A percentile compares a stretch with the other conserved stretches of the same genome.
phyloP scores from a whole-genome alignment of 2,888 invertebrate genomes.

The Ornithoptera alexandrae region DNA sequence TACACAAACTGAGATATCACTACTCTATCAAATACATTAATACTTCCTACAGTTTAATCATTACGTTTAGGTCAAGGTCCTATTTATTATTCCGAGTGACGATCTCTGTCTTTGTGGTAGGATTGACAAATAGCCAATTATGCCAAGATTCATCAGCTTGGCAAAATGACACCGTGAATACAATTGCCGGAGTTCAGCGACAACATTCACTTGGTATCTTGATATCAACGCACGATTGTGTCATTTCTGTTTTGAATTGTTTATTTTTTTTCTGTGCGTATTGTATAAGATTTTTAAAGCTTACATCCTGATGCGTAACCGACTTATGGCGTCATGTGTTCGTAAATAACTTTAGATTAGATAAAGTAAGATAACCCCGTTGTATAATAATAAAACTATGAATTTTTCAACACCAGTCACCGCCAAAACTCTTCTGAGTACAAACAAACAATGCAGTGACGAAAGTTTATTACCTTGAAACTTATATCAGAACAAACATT shows the following conservation, averaged over 20 bases:
- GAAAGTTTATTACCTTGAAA: background rate
- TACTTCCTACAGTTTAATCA: too few relatives aligned
- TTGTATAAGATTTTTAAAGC: background rate
- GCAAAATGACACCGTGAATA: background rate
- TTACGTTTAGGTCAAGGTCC: background rate
- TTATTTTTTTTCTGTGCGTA: background rate
- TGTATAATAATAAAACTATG: slow-evolving; percentile 4
- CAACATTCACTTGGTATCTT: slow-evolving; percentile 4
- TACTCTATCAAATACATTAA: too few relatives aligned
- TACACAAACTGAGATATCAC: too few relatives aligned
- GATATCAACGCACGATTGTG: background rate
- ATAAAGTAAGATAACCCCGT: background rate
- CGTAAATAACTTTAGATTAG: background rate
- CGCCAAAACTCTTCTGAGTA: background rate
- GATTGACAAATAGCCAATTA: slow-evolving; percentile 19
- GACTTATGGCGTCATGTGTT: slow-evolving; percentile 1
- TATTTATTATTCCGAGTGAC: background rate
- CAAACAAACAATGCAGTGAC: background rate
- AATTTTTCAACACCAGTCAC: slow-evolving; percentile 1
- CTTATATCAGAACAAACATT: too few relatives aligned
- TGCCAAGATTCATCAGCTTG: slow-evolving; percentile 10
- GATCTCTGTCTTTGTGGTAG: background rate
- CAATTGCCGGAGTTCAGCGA: slow-evolving; percentile 5
- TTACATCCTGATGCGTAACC: background rate
- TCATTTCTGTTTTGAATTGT: background rate